Conservation (phyloP, 53 echinoderm and acorn worm species). For the Arbacia lixula region DNA sequence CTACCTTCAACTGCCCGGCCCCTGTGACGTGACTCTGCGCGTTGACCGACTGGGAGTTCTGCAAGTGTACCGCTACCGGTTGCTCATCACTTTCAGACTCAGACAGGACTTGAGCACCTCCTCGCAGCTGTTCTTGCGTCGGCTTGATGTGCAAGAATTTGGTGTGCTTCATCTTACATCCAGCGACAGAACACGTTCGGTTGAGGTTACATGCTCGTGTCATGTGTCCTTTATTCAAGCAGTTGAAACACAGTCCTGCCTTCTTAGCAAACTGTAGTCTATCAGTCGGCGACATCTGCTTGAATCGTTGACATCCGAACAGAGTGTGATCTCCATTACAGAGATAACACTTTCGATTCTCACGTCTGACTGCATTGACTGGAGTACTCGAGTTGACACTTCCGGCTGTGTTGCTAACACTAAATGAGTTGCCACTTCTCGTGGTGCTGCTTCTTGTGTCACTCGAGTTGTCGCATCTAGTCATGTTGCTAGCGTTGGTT, state of each 20-base stretch:
- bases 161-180: slow-evolving; percentile 57
- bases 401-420: no score
- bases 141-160: slow-evolving; percentile 45
- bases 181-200: slow-evolving; percentile 45
- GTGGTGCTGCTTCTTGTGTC: no score
- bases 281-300: slow-evolving; percentile 35
- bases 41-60: not conserved
- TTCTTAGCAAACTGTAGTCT: slow-evolving; percentile 53
- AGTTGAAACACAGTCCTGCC: slow-evolving; percentile 56
- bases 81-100: not conserved
- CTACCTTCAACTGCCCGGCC: slow-evolving; percentile 34
- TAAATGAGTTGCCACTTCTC: no score
- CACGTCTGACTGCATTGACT: no score
- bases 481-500: no score
- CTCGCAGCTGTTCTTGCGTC: slow-evolving; percentile 10
- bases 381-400: no score
- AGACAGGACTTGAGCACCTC: not conserved
- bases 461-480: no score
- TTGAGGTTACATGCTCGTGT: slow-evolving; percentile 30
- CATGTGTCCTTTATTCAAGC: slow-evolving; percentile 35
- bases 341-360: slow-evolving; percentile 38
- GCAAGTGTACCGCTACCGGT: no score
- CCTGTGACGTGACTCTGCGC: slow-evolving; percentile 29
- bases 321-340: slow-evolving; percentile 52
- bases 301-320: slow-evolving; percentile 54